Evolutionary conservation across 2,888 invertebrate genomes (phyloP).

Genomic region (Clepsis dumicolana): DNA sequence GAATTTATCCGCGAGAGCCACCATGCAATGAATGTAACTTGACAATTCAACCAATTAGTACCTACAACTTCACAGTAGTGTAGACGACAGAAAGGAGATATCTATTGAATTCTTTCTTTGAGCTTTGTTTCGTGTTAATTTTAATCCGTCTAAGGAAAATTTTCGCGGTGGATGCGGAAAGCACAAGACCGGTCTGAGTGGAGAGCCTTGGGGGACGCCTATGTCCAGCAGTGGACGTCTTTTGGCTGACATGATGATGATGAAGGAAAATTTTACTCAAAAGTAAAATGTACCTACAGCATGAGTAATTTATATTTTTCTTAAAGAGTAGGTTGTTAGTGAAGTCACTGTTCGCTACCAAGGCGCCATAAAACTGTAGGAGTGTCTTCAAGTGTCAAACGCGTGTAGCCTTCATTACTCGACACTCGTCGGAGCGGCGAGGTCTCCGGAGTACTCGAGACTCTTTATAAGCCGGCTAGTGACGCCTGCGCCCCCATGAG

Average conservation of each 20-base stretch:
- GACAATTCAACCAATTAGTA: constrained; percentile 34
- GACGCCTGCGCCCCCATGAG: constrained; percentile 55
- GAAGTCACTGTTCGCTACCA: constrained; percentile 48
- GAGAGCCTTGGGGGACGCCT: too few relatives aligned
- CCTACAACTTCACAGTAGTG: neutral
- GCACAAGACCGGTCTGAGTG: too few relatives aligned
- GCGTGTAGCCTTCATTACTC: constrained; percentile 56
- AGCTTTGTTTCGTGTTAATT: constrained; percentile 11
- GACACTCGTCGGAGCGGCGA: constrained; percentile 52
- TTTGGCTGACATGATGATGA: too few relatives aligned
- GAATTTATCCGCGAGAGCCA: constrained; percentile 4
- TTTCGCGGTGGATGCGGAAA: too few relatives aligned
- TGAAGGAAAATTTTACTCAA: too few relatives aligned
- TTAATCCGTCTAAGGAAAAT: constrained; percentile 6
- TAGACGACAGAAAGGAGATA: neutral
- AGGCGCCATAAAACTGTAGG: constrained; percentile 46
- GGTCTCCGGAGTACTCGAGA: constrained; percentile 59
- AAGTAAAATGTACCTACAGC: neutral
- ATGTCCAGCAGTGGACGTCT: too few relatives aligned
- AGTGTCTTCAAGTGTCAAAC: constrained; percentile 50
- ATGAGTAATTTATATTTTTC: neutral
- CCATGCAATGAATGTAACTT: constrained; percentile 25
- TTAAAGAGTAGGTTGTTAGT: constrained; percentile 46
- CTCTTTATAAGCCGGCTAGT: constrained; percentile 63
- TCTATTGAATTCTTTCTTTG: neutral